phyloP scores from a whole-genome alignment of 2,113 vertebrate genomes.

The Todiramphus chloris region DNA sequence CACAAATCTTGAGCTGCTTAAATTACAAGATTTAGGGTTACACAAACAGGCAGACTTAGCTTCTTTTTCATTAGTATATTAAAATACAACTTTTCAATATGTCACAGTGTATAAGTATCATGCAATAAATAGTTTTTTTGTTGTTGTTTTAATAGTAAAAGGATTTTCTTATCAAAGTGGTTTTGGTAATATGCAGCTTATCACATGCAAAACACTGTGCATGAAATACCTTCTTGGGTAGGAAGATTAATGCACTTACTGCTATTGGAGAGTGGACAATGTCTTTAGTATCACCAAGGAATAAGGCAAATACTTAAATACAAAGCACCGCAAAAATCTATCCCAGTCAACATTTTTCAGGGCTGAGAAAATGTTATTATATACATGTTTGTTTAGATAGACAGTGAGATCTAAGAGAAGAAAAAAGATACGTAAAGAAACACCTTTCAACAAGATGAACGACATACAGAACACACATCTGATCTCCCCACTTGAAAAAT shows the following conservation, averaged over 20 bases:
- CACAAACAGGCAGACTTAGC: neutral
- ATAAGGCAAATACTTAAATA: neutral
- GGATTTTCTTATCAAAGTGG: neutral
- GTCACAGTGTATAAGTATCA: neutral
- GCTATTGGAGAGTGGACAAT: neutral
- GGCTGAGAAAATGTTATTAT: neutral
- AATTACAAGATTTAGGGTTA: neutral
- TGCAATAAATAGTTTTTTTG: neutral
- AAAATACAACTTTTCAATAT: neutral
- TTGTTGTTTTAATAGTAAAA: neutral
- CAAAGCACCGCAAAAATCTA: neutral
- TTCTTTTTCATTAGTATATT: neutral
- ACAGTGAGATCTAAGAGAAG: neutral
- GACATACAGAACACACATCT: neutral
- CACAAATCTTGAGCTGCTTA: neutral
- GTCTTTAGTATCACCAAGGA: neutral
- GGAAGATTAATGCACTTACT: conserved; percentile 25
- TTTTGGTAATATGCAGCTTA: neutral
- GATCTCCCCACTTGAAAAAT: neutral
- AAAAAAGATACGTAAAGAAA: neutral
- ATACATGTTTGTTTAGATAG: neutral
- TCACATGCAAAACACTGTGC: neutral
- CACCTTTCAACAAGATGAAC: conserved; percentile 17
- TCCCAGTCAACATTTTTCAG: neutral
- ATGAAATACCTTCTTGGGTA: neutral